Evolutionary conservation across 2,113 vertebrate genomes (phyloP), one percentile per base, ranked within the genome.

Genomic region (Narcine bancroftii): DNA sequence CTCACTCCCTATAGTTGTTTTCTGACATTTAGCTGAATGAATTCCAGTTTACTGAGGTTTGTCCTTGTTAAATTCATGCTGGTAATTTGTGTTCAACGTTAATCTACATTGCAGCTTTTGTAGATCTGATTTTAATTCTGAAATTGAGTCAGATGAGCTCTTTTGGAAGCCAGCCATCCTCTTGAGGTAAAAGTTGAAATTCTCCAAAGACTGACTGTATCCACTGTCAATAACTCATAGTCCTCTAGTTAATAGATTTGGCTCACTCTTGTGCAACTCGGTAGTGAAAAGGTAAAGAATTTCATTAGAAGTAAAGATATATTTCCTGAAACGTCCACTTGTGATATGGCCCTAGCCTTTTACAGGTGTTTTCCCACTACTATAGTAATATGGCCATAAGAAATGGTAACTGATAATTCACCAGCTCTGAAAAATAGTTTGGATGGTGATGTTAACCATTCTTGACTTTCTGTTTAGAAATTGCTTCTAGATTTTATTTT

Each of bases 401-500:
- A 33, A 85, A 85, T 60, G 4, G n/a, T n/a, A n/a, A 60, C 53
- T n/a, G 29, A 15, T 50, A 85, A 36, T 36, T 83, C 4, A n/a
- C 50, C 2, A 1, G 81, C 26, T 39, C 26, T 91, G 87, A 21
- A 69, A 91, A 91, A 69, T 66, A 45, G 13, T 56, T 87, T 24
- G 7, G 65, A 5, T 42, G 63, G 17, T 91, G 63, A 42, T 69
- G 9, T 69, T 45, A 45, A 47, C 63, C 26, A 89, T 65, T 89
- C 11, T n/a, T 39, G 53, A 60, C 36, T 69, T 91, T 69, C 24
- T 19, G 26, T 89, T n/a, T 47, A 69, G 63, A 11, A 39, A 36
- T 47, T 42, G 65, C 24, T 45, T 91, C 89, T 91, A 65, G 45
- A 47, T 69, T 69, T 69, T 69, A 69, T 71, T 91, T 91, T 42